These are phyloP conservation scores for Athetis lepigone DNA, from an alignment of 2,888 invertebrate species.

Conservation along the genomic window DNA sequence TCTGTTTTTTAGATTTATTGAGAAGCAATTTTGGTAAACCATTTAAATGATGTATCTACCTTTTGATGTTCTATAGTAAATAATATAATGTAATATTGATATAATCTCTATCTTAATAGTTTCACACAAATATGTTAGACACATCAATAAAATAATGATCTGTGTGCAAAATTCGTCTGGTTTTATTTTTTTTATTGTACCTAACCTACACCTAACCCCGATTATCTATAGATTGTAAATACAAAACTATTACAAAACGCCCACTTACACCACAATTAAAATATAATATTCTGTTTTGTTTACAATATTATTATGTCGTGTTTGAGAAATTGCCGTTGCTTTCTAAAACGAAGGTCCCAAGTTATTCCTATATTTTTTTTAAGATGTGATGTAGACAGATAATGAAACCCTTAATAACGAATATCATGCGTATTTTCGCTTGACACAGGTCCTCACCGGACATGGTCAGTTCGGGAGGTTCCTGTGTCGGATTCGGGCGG, in stretches of 20 bases:
- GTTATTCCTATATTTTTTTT: too few relatives aligned
- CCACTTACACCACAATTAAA: neutral
- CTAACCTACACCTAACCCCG: neutral
- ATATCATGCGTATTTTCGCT: too few relatives aligned
- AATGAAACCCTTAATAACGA: too few relatives aligned
- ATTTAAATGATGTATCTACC: constrained; percentile 17
- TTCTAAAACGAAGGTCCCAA: neutral
- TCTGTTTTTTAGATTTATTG: constrained; percentile 7
- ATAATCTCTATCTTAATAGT: constrained; percentile 38
- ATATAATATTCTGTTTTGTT: neutral
- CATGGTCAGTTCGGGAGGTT: too few relatives aligned
- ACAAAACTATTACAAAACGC: neutral
- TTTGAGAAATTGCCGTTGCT: neutral
- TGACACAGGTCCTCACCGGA: too few relatives aligned
- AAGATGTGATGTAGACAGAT: too few relatives aligned
- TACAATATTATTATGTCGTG: too few relatives aligned
- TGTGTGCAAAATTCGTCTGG: constrained; percentile 57
- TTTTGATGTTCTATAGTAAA: constrained; percentile 30
- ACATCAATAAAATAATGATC: constrained; percentile 60
- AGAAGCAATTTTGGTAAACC: constrained; percentile 10
- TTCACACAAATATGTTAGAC: constrained; percentile 46
- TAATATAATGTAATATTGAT: constrained; percentile 33
- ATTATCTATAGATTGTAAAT: neutral
- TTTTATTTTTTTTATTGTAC: constrained; percentile 15
- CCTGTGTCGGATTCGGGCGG: too few relatives aligned